A percentile compares a stretch with the other conserved stretches of the same genome.
phyloP scores from a whole-genome alignment of 2,113 vertebrate genomes.

The Xerus inauris region DNA sequence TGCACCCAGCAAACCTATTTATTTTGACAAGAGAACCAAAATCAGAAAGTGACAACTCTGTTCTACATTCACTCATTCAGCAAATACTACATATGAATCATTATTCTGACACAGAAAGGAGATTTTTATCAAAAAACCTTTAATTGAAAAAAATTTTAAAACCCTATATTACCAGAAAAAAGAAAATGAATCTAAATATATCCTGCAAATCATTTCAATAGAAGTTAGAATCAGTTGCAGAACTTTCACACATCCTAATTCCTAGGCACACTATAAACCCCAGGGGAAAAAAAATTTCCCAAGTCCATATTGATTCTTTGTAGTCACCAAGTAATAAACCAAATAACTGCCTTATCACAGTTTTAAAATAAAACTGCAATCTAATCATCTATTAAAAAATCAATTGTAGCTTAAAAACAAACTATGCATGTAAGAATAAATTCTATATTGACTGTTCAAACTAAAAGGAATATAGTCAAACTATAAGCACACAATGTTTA shows the following conservation, averaged over 20 bases:
- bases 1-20: background rate
- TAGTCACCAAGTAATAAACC: background rate
- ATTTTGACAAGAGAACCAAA: background rate
- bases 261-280: background rate
- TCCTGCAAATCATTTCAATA: background rate
- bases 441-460: background rate
- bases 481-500: slow-evolving; percentile 19
- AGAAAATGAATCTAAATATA: background rate
- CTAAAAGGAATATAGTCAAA: background rate
- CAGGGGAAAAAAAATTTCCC: background rate
- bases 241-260: background rate
- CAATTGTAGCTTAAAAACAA: slow-evolving; percentile 38
- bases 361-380: slow-evolving; percentile 35
- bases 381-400: background rate
- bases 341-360: background rate
- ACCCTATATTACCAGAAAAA: background rate
- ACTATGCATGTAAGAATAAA: slow-evolving; percentile 44
- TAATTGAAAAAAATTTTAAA: background rate
- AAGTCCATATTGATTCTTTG: background rate
- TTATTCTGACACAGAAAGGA: background rate
- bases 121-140: background rate
- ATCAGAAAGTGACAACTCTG: background rate
- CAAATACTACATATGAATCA: background rate
- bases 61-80: background rate
- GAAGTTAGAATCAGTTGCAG: background rate